Percentiles rank a stretch among this genome's conserved stretches.
These are phyloP conservation scores for Cetoscarus ocellatus DNA, from an alignment of 2,797 vertebrate species.

Conservation along the genomic window DNA sequence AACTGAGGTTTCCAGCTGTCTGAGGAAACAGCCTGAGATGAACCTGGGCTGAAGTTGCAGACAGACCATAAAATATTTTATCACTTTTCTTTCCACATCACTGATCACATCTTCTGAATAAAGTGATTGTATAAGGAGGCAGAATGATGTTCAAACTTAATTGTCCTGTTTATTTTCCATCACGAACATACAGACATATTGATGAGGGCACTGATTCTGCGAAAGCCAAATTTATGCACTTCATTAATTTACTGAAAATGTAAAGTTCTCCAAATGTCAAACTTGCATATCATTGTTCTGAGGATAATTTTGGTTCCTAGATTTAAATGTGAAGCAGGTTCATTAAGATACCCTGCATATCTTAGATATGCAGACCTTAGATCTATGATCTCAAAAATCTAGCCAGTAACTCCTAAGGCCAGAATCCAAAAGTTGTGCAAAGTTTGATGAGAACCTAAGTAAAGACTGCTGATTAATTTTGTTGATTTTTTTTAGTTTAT, in stretches of 20 bases:
- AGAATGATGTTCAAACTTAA: neutral
- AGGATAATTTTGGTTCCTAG: neutral
- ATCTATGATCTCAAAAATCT: too few species aligned
- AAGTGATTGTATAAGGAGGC: too few species aligned
- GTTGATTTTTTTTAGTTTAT: too few species aligned
- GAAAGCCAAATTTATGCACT: neutral
- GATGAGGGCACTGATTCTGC: neutral
- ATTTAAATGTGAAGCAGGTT: neutral
- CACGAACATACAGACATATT: neutral
- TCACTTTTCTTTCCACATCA: neutral
- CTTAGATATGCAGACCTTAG: too few species aligned
- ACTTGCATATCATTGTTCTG: neutral
- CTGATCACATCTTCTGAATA: neutral
- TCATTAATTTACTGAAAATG: neutral
- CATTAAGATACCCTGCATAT: neutral
- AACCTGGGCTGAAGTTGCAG: constrained; percentile 3
- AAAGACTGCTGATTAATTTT: too few species aligned
- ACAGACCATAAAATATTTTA: constrained; percentile 10
- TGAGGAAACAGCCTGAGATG: neutral
- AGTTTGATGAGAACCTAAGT: too few species aligned
- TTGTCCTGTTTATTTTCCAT: neutral
- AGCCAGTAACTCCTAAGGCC: too few species aligned
- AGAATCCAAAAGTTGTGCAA: too few species aligned
- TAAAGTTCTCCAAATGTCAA: neutral
- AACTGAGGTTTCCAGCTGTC: neutral